Percentiles rank a stretch among this genome's conserved stretches.
phyloP scores from a whole-genome alignment of 2,113 vertebrate genomes.

The Anhinga rufa region DNA sequence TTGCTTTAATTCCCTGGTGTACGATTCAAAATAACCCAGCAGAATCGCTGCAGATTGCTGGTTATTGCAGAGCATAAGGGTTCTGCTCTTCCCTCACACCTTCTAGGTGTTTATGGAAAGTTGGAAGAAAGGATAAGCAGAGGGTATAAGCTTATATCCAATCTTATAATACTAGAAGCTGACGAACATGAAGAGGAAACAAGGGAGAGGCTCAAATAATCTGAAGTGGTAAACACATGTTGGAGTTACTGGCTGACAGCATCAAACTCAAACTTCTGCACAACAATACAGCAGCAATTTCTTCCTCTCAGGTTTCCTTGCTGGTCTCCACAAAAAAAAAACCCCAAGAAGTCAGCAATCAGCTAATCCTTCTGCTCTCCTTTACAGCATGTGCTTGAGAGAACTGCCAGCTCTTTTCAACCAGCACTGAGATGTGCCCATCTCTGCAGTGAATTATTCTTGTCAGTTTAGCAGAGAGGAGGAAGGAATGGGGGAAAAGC shows the following conservation, averaged over 20 bases:
- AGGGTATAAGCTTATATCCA: background rate
- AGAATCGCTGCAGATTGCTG: background rate
- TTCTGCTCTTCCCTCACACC: background rate
- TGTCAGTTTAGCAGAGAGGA: background rate
- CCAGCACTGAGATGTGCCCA: background rate
- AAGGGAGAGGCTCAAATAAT: background rate
- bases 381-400: background rate
- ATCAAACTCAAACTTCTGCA: background rate
- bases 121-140: background rate
- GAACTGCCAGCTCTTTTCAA: background rate
- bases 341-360: background rate
- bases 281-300: background rate
- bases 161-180: background rate
- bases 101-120: background rate
- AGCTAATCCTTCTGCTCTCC: background rate
- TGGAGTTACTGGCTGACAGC: background rate
- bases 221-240: fast-evolving
- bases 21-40: background rate
- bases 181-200: background rate
- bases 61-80: fast-evolving
- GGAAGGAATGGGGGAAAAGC: background rate
- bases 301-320: background rate
- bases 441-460: background rate
- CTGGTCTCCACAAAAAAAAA: background rate
- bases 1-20: background rate